Conservation (phyloP, 2,113 vertebrate genomes). For the Tringa solitaria region DNA sequence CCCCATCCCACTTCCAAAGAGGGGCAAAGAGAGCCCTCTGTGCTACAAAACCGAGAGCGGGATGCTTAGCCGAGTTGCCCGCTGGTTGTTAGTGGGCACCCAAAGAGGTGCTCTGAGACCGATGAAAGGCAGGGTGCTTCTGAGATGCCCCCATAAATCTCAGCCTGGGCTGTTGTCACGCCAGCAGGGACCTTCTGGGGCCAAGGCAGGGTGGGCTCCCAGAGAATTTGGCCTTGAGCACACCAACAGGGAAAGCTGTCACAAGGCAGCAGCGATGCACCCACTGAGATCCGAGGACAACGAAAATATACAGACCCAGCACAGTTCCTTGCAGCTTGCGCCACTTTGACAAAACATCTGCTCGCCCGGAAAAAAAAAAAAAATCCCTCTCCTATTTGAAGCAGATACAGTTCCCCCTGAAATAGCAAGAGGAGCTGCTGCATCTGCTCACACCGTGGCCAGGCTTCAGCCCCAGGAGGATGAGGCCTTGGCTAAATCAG, state of each 20-base stretch:
- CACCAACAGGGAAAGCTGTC: background rate
- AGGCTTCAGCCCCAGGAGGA: constrained; percentile 18
- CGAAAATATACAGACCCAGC: background rate
- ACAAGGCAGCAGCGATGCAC: background rate
- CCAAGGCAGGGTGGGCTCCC: background rate
- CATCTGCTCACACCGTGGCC: constrained; percentile 20
- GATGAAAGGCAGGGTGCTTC: background rate
- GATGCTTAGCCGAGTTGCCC: background rate
- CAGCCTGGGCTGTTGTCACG: background rate
- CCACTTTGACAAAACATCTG: constrained; percentile 22
- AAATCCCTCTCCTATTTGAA: background rate
- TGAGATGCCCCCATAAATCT: background rate
- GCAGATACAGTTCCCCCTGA: background rate
- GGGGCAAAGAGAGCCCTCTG: background rate
- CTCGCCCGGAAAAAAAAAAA: background rate
- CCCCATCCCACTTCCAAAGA: background rate
- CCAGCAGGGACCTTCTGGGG: background rate
- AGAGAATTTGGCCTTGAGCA: background rate
- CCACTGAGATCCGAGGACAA: background rate
- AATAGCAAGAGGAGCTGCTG: constrained; percentile 24
- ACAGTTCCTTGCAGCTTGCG: background rate
- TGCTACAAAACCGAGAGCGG: background rate
- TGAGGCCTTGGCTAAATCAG: background rate
- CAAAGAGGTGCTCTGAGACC: background rate
- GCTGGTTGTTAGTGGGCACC: rapidly evolving